Base-by-base conservation (phyloP, 1,140 invertebrate species). In the Lasioglossum albipes region DNA sequence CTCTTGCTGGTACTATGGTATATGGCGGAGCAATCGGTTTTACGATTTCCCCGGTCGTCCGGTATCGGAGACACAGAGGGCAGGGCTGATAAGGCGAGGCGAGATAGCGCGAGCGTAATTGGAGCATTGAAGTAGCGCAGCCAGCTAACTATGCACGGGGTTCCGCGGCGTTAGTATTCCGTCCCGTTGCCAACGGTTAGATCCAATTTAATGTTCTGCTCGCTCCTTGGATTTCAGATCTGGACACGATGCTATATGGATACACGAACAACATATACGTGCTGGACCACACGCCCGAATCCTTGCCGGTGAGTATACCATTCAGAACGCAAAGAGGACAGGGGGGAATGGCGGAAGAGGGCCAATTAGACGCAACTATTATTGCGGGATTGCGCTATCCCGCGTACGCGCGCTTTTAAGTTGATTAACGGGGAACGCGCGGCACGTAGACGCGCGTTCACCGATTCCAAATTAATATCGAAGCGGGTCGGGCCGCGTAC, bases 181-280 rank as follows among this genome's bases (percentile, higher is more conserved):
- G 61, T 62, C 31, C 27, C 41, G 31, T 73, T 18, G 74, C 66
- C 61, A 74, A 80, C 69, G 70, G 65, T 85, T 82, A 64, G 71
- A 86, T 80, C 76, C 81, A 87, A 86, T 87, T 87, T 83, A 86
- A 87, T 78, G 85, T 86, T 83, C 65, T 54, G 42, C 61, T 74
- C 64, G 70, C 59, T 88, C 69, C 84, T 89, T 85, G 79, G 81
- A 75, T 92, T 93, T 70, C 90, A 93, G 92, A 93, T 89, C 88
- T 93, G 81, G 91, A 91, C 88, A 92, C 89, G 66, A 92, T 93
- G 92, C 88, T 93, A 75, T 93, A 93, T 84, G 92, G 92, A 78
- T 93, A 93, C 85, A 93, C 92, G 79, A 93, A 92, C 74, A 91
- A 90, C 73, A 93, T 93, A 87, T 93, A 93, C 73, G 91, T 93